These are phyloP conservation scores for Delphinapterus leucas DNA, from an alignment of 2,113 vertebrate species.

Conservation along the genomic window DNA sequence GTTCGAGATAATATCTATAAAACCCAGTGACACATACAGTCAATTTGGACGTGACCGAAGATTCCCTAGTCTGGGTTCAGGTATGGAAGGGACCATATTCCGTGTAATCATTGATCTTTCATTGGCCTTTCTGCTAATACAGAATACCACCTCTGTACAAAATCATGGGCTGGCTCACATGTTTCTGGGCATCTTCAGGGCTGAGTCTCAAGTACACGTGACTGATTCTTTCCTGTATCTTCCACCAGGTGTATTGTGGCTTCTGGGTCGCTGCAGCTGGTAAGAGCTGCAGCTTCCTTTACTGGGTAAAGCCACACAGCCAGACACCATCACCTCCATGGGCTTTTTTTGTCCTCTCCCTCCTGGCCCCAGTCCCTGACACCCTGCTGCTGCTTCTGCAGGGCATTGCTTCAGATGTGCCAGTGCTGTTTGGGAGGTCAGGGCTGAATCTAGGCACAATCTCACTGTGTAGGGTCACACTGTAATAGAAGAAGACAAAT, in stretches of 20 bases:
- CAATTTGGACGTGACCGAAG: not conserved
- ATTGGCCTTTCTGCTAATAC: not conserved
- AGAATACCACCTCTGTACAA: not conserved
- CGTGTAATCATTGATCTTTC: not conserved
- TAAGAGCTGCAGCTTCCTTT: not conserved
- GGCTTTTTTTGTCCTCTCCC: accelerated
- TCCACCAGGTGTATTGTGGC: accelerated
- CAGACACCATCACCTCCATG: accelerated
- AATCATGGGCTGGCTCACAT: not conserved
- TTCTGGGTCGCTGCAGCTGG: not conserved
- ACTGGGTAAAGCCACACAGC: not conserved
- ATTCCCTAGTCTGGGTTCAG: not conserved
- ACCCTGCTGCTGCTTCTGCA: not conserved
- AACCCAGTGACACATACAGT: not conserved
- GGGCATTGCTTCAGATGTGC: not conserved
- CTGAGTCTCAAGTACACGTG: too few species aligned
- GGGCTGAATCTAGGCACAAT: not conserved
- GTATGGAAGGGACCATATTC: not conserved
- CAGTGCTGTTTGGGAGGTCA: not conserved
- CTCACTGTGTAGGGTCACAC: not conserved
- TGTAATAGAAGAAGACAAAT: not conserved
- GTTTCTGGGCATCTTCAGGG: not conserved
- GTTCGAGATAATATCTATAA: not conserved
- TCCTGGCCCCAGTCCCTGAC: not conserved
- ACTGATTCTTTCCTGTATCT: not conserved